These are phyloP conservation scores for Tragelaphus strepsiceros DNA, from an alignment of 2,113 vertebrate genomes.

Conservation along the genomic window DNA sequence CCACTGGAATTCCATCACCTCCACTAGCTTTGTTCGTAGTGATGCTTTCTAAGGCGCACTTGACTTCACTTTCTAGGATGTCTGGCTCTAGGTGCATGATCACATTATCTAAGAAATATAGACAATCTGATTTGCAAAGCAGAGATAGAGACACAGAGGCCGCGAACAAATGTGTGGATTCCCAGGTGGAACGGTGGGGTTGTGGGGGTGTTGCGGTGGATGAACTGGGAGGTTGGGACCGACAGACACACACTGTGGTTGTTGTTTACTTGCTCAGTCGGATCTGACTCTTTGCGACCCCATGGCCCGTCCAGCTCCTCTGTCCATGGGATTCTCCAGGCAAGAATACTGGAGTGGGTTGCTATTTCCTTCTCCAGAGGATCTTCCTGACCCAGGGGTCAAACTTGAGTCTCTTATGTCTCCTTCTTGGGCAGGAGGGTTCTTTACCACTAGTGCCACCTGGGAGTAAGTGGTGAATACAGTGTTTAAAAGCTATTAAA, in stretches of 20 bases:
- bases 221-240: neutral
- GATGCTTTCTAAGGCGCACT: too few species aligned
- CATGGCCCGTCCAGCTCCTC: accelerated
- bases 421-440: neutral
- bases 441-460: neutral
- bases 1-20: too few species aligned
- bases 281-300: accelerated
- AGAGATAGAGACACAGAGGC: neutral
- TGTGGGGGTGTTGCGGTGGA: accelerated
- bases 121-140: neutral
- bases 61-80: too few species aligned
- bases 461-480: neutral
- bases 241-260: neutral
- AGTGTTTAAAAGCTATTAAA: neutral
- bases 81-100: too few species aligned
- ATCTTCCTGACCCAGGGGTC: neutral
- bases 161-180: neutral
- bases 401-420: neutral
- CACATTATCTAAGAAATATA: neutral
- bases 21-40: too few species aligned
- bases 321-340: neutral
- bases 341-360: neutral
- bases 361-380: neutral
- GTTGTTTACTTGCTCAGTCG: neutral
- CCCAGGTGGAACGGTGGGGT: neutral